Percentiles rank a stretch among this genome's conserved stretches.
These are phyloP conservation scores for Lycocorax pyrrhopterus DNA, from an alignment of 2,113 vertebrate genomes.

Conservation along the genomic window DNA sequence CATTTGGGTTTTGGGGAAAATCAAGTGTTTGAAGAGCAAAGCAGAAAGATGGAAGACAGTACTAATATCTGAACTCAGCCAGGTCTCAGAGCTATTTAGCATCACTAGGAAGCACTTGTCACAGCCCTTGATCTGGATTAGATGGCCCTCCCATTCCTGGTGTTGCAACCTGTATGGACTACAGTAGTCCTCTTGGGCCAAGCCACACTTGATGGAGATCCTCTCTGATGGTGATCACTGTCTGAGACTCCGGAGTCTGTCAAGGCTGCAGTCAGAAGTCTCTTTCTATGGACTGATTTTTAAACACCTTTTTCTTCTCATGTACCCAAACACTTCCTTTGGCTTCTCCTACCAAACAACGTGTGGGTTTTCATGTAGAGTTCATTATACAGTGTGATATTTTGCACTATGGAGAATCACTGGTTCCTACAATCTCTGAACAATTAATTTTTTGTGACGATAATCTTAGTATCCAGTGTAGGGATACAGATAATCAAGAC, in stretches of 20 bases:
- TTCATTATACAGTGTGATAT: neutral
- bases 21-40: neutral
- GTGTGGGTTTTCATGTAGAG: neutral
- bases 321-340: neutral
- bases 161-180: neutral
- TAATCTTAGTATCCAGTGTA: neutral
- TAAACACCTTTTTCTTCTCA: neutral
- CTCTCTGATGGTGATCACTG: neutral
- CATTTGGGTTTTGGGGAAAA: neutral
- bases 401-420: neutral
- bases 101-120: neutral
- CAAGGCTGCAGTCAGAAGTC: neutral
- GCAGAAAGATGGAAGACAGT: neutral
- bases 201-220: neutral
- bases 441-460: neutral
- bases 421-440: neutral
- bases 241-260: neutral
- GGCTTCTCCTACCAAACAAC: neutral
- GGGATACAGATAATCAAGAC: neutral
- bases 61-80: neutral
- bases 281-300: neutral
- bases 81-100: neutral
- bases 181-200: rapidly evolving
- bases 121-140: neutral
- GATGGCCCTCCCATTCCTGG: neutral